These are phyloP conservation scores for Nasonia giraulti DNA, from an alignment of 1,140 invertebrate species.

Conservation along the genomic window DNA sequence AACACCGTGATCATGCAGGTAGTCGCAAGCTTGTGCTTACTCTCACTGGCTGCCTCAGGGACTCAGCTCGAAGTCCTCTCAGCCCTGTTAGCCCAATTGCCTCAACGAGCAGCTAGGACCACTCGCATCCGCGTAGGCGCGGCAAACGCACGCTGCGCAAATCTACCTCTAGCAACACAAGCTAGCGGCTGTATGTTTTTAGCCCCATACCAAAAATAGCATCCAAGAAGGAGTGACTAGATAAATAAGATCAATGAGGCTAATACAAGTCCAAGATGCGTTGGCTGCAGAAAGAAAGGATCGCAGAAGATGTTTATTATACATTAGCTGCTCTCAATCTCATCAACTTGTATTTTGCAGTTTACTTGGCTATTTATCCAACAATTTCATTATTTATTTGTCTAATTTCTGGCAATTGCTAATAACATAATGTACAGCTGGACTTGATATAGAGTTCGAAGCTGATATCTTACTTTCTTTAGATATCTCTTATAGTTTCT, in stretches of 20 bases:
- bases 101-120: conserved; percentile 91
- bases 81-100: conserved; percentile 89
- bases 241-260: conserved; percentile 6
- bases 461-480: no score
- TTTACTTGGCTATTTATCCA: background rate
- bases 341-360: background rate
- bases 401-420: background rate
- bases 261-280: conserved; percentile 11
- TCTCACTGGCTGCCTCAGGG: conserved; percentile 90
- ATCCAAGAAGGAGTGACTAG: conserved; percentile 37
- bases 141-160: conserved; percentile 72
- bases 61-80: conserved; percentile 87
- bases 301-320: background rate
- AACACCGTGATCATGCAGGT: conserved; percentile 96
- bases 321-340: background rate
- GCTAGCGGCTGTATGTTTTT: conserved; percentile 71
- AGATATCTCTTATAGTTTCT: no score
- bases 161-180: conserved; percentile 71
- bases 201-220: conserved; percentile 64
- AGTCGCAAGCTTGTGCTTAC: conserved; percentile 94
- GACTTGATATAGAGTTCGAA: no score
- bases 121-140: conserved; percentile 72
- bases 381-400: background rate
- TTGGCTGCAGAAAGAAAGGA: conserved; percentile 7
- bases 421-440: no score